A percentile compares a stretch with the other conserved stretches of the same genome.
These are phyloP conservation scores for Tolmerus cingulatus DNA, from an alignment of 2,888 invertebrate species.

Conservation along the genomic window DNA sequence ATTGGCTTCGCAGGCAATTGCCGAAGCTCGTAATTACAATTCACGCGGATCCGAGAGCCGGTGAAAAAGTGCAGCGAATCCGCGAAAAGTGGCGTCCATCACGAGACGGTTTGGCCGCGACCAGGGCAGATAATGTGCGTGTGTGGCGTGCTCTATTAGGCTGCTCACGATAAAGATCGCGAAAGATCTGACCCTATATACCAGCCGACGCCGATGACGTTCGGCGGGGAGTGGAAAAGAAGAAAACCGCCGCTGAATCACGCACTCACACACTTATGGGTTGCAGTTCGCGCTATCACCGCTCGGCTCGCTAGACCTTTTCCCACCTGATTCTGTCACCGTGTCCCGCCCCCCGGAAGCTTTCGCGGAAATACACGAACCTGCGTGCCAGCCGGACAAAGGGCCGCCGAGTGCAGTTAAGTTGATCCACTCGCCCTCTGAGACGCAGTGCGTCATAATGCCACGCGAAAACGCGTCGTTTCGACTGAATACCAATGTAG, in stretches of 20 bases:
- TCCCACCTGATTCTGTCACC: not conserved
- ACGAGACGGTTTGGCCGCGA: not conserved
- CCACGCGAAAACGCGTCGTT: not conserved
- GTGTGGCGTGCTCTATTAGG: slow-evolving; percentile 28
- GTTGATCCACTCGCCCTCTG: not conserved
- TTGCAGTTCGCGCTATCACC: not conserved
- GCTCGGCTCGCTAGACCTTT: not conserved
- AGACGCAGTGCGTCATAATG: not conserved
- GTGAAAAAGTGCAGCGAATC: slow-evolving; percentile 5
- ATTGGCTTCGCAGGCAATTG: not conserved
- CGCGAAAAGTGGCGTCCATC: not conserved
- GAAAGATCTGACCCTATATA: not conserved
- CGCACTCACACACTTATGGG: not conserved
- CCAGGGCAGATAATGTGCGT: slow-evolving; percentile 17
- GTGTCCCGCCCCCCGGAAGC: not conserved
- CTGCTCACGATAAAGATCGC: slow-evolving; percentile 15
- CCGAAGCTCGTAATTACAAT: not conserved
- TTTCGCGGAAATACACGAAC: slow-evolving; percentile 3
- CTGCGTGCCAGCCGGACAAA: not conserved
- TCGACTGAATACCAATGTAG: not conserved
- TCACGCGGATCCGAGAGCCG: not conserved
- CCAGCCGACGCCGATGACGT: not conserved
- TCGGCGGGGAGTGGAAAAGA: not conserved
- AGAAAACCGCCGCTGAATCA: not conserved
- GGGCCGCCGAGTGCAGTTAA: not conserved